phyloP scores from a whole-genome alignment of 2,797 vertebrate genomes.

The Tenualosa thibaudeaui region DNA sequence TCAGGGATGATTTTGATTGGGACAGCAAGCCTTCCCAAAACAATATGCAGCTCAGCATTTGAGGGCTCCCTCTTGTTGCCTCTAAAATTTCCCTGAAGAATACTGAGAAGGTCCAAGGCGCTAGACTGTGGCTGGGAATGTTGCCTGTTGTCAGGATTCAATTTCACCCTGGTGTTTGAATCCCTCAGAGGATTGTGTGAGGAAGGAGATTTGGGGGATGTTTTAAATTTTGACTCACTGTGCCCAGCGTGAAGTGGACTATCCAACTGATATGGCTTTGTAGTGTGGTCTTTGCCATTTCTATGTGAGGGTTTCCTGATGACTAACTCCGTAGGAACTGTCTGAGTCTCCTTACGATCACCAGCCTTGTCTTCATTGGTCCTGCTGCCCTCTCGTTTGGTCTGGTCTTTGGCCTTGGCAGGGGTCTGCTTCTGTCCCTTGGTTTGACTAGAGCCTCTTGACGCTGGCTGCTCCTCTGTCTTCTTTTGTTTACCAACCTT shows the following conservation, averaged over 20 bases:
- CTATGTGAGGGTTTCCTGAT: slow-evolving; percentile 42
- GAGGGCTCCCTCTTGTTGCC: slow-evolving; percentile 31
- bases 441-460: not conserved
- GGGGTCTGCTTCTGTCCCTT: slow-evolving; percentile 24
- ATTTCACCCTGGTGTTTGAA: slow-evolving; percentile 43
- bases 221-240: not conserved
- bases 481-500: not conserved
- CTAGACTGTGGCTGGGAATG: slow-evolving; percentile 36
- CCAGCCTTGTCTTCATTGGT: not conserved
- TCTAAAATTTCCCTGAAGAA: slow-evolving; percentile 47
- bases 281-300: slow-evolving; percentile 33
- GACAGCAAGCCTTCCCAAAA: slow-evolving; percentile 76
- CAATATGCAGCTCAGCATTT: slow-evolving; percentile 68
- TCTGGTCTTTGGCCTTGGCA: slow-evolving; percentile 47
- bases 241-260: slow-evolving; percentile 37
- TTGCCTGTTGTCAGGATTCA: slow-evolving; percentile 28
- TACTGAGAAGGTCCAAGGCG: slow-evolving; percentile 65
- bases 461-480: not conserved
- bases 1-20: slow-evolving; percentile 76
- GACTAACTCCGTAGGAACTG: slow-evolving; percentile 13
- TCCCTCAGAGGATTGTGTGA: slow-evolving; percentile 36
- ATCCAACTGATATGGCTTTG: slow-evolving; percentile 42
- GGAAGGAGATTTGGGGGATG: not conserved
- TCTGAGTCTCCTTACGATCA: not conserved
- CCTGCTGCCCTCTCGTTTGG: slow-evolving; percentile 38